Percentiles rank a stretch among this genome's conserved stretches.
These are phyloP conservation scores for Aspidiotus rigidus DNA, from an alignment of 2,888 invertebrate genomes.

Conservation along the genomic window DNA sequence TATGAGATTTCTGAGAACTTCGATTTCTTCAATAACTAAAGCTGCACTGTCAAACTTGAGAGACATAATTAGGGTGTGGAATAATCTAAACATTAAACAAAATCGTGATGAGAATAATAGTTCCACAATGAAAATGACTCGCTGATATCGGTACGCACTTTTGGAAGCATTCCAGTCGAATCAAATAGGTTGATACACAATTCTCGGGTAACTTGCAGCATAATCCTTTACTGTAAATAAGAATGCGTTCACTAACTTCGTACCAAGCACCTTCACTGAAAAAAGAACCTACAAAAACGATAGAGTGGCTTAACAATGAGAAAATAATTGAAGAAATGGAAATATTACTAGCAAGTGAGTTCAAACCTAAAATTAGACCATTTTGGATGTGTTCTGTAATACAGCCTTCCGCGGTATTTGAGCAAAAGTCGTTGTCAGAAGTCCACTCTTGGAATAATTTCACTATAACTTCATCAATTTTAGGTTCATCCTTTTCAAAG, in stretches of 20 bases:
- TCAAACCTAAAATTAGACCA: conserved; percentile 24
- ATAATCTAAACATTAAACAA: conserved; percentile 51
- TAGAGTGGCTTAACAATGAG: not conserved
- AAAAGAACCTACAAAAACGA: conserved; percentile 11
- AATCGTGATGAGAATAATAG: not conserved
- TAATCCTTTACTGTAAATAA: conserved; percentile 7
- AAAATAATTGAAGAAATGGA: not conserved
- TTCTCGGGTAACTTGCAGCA: conserved; percentile 19
- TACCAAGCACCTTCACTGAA: conserved; percentile 28
- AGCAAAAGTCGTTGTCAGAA: conserved; percentile 8
- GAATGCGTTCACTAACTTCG: conserved; percentile 18
- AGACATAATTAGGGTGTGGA: conserved; percentile 73
- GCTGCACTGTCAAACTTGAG: conserved; percentile 71
- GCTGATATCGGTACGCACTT: conserved; percentile 2
- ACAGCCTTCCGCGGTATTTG: too few species aligned
- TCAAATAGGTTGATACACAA: conserved; percentile 15
- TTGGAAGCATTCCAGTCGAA: conserved; percentile 22
- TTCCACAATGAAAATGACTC: not conserved
- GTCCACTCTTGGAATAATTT: too few species aligned
- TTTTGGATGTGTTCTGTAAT: conserved; percentile 9
- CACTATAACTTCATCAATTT: too few species aligned
- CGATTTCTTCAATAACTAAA: conserved; percentile 56
- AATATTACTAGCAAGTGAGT: not conserved
- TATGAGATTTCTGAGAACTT: conserved; percentile 49
- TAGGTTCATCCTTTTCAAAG: too few species aligned